Evolutionary conservation across 2,888 invertebrate species (phyloP).

Genomic region (Tachina lurida): DNA sequence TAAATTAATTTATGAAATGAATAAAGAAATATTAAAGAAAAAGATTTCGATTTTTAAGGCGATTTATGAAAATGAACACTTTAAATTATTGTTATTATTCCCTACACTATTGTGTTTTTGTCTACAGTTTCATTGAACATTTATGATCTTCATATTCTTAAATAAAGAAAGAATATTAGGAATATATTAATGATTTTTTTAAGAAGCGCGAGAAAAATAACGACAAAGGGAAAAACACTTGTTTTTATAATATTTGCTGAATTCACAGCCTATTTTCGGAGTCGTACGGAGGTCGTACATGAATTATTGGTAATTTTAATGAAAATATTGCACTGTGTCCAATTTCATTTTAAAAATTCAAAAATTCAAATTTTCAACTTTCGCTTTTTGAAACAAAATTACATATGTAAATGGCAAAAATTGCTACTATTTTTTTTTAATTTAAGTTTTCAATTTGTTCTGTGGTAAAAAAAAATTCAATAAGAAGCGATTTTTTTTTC

Average conservation of each 20-base stretch:
- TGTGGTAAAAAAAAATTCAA: no score
- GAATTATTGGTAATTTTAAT: no score
- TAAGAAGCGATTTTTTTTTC: no score
- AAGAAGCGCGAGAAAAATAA: conserved; percentile 25
- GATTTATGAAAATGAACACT: conserved; percentile 49
- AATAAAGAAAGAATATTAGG: conserved; percentile 16
- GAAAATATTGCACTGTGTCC: no score
- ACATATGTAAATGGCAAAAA: no score
- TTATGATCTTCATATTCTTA: conserved; percentile 1
- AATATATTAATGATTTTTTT: conserved; percentile 4
- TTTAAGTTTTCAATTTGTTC: no score
- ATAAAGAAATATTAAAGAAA: conserved; percentile 26
- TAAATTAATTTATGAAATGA: conserved; percentile 61
- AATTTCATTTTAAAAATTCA: no score
- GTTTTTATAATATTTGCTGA: neutral
- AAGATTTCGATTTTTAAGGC: conserved; percentile 43
- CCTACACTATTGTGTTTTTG: conserved; percentile 44
- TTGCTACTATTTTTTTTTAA: no score
- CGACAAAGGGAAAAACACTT: conserved; percentile 20
- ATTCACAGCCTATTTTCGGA: no score
- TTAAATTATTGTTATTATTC: conserved; percentile 35
- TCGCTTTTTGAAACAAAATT: no score
- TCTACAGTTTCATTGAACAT: conserved; percentile 29
- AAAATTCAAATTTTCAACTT: no score
- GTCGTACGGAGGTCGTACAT: no score